Percentiles rank a stretch among this genome's conserved stretches.
These are phyloP conservation scores for Magallana angulata DNA, from an alignment of 1,140 invertebrate species.

Conservation along the genomic window DNA sequence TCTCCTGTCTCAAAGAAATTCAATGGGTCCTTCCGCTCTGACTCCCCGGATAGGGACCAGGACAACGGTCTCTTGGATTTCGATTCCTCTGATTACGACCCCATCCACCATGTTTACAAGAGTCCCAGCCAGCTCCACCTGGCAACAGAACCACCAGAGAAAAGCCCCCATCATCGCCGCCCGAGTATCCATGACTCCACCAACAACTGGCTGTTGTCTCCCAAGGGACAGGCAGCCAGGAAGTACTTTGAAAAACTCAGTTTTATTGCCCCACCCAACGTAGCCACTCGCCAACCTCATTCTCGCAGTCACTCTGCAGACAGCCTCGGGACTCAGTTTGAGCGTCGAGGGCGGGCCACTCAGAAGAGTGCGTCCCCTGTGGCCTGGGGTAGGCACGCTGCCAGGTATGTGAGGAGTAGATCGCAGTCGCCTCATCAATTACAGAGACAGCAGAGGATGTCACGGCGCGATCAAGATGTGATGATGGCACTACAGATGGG, in stretches of 20 bases:
- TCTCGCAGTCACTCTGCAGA: constrained; percentile 17
- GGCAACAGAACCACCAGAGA: background rate
- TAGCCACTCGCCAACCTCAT: background rate
- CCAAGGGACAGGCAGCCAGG: constrained; percentile 34
- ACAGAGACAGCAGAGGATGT: constrained; percentile 42
- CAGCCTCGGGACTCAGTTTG: constrained; percentile 43
- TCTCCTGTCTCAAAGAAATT: constrained; percentile 21
- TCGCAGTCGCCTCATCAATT: constrained; percentile 61
- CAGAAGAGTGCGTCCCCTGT: constrained; percentile 38
- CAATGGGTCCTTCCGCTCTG: background rate
- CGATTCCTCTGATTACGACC: background rate
- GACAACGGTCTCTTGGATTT: background rate
- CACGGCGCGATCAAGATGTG: constrained; percentile 54
- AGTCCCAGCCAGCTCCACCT: constrained; percentile 26
- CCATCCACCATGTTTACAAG: constrained; percentile 24
- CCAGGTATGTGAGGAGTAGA: constrained; percentile 52
- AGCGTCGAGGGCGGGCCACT: constrained; percentile 39
- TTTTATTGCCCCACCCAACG: constrained; percentile 44
- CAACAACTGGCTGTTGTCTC: constrained; percentile 42
- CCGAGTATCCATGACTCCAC: constrained; percentile 43
- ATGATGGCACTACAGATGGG: constrained; percentile 62
- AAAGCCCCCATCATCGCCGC: constrained; percentile 1
- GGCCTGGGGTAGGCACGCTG: constrained; percentile 28
- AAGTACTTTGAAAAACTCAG: constrained; percentile 41
- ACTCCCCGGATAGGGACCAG: background rate